Percentiles rank a stretch among this genome's conserved stretches.
phyloP scores from a whole-genome alignment of 2,888 invertebrate genomes.

The Glaucopsyche alexis region DNA sequence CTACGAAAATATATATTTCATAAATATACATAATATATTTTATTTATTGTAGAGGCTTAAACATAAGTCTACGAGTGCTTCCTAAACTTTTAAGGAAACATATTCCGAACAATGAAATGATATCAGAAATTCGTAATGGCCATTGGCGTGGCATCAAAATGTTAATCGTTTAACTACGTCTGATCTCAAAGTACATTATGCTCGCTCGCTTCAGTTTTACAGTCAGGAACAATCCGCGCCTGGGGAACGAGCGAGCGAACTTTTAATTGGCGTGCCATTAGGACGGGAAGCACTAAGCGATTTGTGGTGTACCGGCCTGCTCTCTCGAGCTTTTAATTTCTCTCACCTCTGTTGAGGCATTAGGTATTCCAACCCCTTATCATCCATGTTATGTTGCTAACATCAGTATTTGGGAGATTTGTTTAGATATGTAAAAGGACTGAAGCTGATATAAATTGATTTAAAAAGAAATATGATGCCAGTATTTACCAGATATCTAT shows the following conservation, averaged over 20 bases:
- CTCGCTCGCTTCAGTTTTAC: conserved; percentile 71
- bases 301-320: conserved; percentile 78
- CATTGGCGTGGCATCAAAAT: conserved; percentile 64
- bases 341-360: conserved; percentile 62
- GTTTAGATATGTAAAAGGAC: background rate
- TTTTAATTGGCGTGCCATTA: conserved; percentile 81
- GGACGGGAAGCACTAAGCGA: conserved; percentile 76
- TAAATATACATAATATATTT: too few species aligned
- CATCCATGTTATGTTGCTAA: background rate
- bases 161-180: conserved; percentile 62
- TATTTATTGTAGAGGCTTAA: too few species aligned
- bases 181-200: conserved; percentile 69
- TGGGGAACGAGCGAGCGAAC: conserved; percentile 67
- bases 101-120: background rate
- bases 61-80: too few species aligned
- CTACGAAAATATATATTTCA: too few species aligned
- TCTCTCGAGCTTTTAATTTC: conserved; percentile 67
- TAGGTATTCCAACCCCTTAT: conserved; percentile 47
- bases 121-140: conserved; percentile 43
- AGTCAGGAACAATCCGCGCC: conserved; percentile 70
- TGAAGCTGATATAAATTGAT: background rate
- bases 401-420: background rate
- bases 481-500: too few species aligned
- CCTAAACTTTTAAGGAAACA: background rate
- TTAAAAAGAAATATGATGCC: background rate